A percentile compares a stretch with the other conserved stretches of the same genome.
These are phyloP conservation scores for Toxostoma redivivum DNA, from an alignment of 2,113 vertebrate genomes.

Conservation along the genomic window DNA sequence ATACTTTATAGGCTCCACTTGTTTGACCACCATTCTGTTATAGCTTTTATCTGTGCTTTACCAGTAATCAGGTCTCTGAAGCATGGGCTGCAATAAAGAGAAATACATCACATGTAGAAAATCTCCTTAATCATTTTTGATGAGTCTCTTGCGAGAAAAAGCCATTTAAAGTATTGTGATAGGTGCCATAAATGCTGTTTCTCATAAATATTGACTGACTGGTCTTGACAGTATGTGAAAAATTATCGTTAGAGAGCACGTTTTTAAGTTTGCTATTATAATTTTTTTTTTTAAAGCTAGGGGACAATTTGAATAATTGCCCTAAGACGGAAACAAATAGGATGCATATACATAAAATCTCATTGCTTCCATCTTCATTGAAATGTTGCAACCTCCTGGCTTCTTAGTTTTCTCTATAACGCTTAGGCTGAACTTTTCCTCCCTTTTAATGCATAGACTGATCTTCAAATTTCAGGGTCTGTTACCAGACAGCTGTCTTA, in stretches of 20 bases:
- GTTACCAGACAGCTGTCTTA: background rate
- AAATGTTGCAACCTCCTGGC: background rate
- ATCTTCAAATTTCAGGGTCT: background rate
- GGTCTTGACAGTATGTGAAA: background rate
- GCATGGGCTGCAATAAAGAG: background rate
- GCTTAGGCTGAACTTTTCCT: background rate
- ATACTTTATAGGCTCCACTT: constrained; percentile 72
- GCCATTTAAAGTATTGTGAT: constrained; percentile 4
- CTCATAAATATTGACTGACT: background rate
- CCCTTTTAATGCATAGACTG: background rate
- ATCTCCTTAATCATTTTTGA: constrained; percentile 9
- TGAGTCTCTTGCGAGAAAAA: background rate
- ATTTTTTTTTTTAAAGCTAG: background rate
- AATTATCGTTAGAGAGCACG: background rate
- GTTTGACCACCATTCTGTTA: constrained; percentile 58
- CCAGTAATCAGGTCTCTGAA: constrained; percentile 52
- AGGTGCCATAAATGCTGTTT: background rate
- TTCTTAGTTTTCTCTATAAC: background rate
- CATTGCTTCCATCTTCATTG: background rate
- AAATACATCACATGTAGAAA: background rate
- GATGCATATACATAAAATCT: background rate
- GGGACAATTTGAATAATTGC: background rate
- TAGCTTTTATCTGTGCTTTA: constrained; percentile 70
- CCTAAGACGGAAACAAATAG: background rate
- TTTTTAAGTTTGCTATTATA: background rate